Evolutionary conservation across 2,113 vertebrate species (phyloP).

Genomic region (Callithrix jacchus): DNA sequence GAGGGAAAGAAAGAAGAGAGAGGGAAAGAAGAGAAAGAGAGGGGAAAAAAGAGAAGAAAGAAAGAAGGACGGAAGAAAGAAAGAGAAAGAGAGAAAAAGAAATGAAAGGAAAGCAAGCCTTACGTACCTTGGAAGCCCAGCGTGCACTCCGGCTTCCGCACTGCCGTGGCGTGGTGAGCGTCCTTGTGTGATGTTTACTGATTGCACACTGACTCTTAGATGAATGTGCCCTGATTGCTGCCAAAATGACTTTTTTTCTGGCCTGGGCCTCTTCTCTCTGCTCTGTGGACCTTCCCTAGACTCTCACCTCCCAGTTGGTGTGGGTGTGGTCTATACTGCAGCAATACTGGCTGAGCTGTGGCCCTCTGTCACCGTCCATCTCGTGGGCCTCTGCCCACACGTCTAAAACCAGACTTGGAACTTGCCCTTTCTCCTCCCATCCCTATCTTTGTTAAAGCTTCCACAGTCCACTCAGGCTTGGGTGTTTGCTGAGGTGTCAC

Average conservation of each 20-base stretch:
- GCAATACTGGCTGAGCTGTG: not conserved
- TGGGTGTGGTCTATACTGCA: rapidly evolving
- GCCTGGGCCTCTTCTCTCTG: not conserved
- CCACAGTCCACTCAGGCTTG: not conserved
- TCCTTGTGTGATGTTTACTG: not conserved
- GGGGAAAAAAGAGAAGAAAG: rapidly evolving
- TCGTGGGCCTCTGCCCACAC: not conserved
- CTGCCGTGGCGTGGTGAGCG: rapidly evolving
- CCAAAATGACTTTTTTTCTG: not conserved
- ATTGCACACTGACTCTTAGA: too few species aligned
- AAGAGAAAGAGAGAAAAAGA: too few species aligned
- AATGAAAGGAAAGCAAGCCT: too few species aligned
- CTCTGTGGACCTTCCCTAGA: not conserved
- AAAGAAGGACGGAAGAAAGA: rapidly evolving
- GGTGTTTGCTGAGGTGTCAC: not conserved
- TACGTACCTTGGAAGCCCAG: too few species aligned
- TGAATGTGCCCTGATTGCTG: not conserved
- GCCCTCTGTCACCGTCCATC: not conserved
- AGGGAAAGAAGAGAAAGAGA: too few species aligned
- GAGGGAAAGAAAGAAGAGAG: too few species aligned
- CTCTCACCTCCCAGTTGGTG: too few species aligned
- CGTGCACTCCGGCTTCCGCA: rapidly evolving
- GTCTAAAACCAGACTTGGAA: not conserved
- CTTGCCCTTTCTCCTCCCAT: not conserved
- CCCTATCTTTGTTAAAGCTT: not conserved